A percentile compares a stretch with the other conserved stretches of the same genome.
These are phyloP conservation scores for Equus quagga DNA, from an alignment of 2,113 vertebrate genomes.

Conservation along the genomic window DNA sequence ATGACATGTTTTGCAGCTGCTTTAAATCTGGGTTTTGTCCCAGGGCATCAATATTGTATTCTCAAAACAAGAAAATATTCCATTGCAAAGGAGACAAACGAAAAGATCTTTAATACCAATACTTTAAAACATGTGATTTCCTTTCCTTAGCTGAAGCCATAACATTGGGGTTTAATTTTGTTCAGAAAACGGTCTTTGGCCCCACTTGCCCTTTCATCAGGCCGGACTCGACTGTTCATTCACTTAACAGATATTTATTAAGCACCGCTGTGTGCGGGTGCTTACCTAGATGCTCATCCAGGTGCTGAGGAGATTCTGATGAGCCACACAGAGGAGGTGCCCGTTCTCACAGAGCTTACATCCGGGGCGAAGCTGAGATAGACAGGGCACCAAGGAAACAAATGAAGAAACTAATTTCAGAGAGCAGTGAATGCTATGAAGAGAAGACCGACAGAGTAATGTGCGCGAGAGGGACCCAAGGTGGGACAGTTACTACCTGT, in stretches of 20 bases:
- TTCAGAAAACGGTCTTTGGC: neutral
- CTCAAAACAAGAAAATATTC: conserved; percentile 43
- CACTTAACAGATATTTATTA: neutral
- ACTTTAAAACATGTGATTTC: neutral
- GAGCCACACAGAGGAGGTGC: neutral
- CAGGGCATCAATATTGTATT: neutral
- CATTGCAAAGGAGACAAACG: neutral
- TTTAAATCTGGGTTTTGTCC: conserved; percentile 46
- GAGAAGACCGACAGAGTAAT: neutral
- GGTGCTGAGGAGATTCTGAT: neutral
- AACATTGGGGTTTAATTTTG: neutral
- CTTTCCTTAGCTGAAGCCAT: neutral
- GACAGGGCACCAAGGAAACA: neutral
- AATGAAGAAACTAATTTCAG: neutral
- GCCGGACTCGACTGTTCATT: neutral
- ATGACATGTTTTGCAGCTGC: conserved; percentile 17
- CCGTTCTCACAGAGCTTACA: neutral
- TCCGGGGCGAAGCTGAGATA: neutral
- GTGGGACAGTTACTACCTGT: neutral
- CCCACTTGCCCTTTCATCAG: neutral
- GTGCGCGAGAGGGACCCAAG: neutral
- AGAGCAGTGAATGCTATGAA: neutral
- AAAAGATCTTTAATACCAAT: neutral
- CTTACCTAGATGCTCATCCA: neutral
- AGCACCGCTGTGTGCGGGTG: neutral